Conservation (phyloP, 2,797 vertebrate species). For the Pterois miles region DNA sequence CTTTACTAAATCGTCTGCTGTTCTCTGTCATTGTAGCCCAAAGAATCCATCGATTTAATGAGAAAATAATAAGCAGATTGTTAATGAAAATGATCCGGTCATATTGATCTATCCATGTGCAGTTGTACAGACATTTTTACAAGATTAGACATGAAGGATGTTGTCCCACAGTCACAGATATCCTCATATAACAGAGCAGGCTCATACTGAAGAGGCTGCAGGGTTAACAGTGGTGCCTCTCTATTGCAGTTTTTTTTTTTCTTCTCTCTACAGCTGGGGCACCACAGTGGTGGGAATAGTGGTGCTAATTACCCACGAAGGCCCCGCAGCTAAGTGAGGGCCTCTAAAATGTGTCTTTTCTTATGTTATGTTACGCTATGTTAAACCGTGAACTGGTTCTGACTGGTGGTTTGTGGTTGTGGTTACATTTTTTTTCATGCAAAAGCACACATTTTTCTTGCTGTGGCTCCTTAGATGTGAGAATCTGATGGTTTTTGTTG, state of each 20-base stretch:
- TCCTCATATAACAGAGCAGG: slow-evolving; percentile 8
- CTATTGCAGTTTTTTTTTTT: slow-evolving; percentile 3
- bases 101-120: not conserved
- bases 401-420: not conserved
- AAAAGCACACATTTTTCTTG: not conserved
- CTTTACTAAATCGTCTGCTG: not conserved
- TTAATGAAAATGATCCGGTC: not conserved
- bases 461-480: not conserved
- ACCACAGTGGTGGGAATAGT: slow-evolving; percentile 21
- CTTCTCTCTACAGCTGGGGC: slow-evolving; percentile 33
- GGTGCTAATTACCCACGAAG: slow-evolving; percentile 30
- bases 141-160: not conserved
- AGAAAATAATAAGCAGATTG: not conserved
- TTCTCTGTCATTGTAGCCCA: too few species aligned
- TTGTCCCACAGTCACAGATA: not conserved
- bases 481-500: not conserved
- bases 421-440: not conserved
- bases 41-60: not conserved
- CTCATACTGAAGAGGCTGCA: slow-evolving; percentile 27
- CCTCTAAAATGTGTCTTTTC: not conserved
- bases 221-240: slow-evolving; percentile 43
- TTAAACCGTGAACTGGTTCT: not conserved
- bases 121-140: not conserved
- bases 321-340: slow-evolving; percentile 18
- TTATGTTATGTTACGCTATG: not conserved